Percentiles rank a stretch among this genome's conserved stretches.
These are phyloP conservation scores for Triops cancriformis DNA, from an alignment of 1,140 invertebrate genomes.

Conservation along the genomic window DNA sequence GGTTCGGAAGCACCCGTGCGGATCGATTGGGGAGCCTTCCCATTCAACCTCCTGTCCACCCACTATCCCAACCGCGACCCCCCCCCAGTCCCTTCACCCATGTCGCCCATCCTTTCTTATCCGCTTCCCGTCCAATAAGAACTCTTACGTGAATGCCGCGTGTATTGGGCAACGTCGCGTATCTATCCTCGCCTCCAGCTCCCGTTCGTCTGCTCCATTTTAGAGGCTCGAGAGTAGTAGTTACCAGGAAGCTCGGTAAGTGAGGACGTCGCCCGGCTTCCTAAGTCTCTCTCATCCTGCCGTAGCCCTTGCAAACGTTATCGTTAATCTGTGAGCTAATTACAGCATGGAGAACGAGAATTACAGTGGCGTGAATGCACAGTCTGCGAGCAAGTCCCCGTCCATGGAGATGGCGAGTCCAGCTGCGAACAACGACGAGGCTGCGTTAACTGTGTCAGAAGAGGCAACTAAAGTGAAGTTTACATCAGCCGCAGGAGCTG, in stretches of 20 bases:
- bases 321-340: background rate
- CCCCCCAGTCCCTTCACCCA: too few relatives aligned
- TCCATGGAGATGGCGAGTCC: conserved; percentile 6
- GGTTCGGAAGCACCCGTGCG: too few relatives aligned
- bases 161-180: too few relatives aligned
- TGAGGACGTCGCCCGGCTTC: background rate
- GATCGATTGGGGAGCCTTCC: too few relatives aligned
- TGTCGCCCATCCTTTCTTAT: too few relatives aligned
- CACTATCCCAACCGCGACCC: too few relatives aligned
- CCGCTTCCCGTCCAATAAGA: too few relatives aligned
- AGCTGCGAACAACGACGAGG: conserved; percentile 14
- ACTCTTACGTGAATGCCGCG: too few relatives aligned
- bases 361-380: conserved; percentile 16
- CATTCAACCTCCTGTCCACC: too few relatives aligned
- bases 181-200: too few relatives aligned
- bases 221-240: background rate
- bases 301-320: background rate
- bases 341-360: conserved; percentile 19
- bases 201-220: background rate
- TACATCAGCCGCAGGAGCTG: conserved; percentile 21
- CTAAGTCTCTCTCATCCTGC: background rate
- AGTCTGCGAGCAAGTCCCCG: background rate
- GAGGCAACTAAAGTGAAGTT: conserved; percentile 15
- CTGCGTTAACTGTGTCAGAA: background rate
- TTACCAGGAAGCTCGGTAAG: background rate